Evolutionary conservation across 2,113 vertebrate species (phyloP).

Genomic region (Ophthalmolycus amberensis): DNA sequence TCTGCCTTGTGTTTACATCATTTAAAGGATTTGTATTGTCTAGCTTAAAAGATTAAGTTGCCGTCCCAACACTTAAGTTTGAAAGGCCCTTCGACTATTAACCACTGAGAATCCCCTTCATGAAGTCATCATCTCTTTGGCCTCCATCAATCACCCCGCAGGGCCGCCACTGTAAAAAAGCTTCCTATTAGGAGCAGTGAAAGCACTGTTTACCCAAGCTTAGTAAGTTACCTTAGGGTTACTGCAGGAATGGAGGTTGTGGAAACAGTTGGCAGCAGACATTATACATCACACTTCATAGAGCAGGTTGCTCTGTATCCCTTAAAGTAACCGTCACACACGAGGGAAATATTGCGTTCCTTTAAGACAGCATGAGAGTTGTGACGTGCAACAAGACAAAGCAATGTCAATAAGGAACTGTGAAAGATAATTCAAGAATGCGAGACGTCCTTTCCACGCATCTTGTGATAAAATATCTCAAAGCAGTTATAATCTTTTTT

Average conservation of each 20-base stretch:
- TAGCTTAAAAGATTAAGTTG: constrained; percentile 67
- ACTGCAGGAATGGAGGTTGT: constrained; percentile 54
- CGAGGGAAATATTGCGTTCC: not conserved
- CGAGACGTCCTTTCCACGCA: constrained; percentile 1
- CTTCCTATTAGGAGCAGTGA: constrained; percentile 65
- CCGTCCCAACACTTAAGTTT: constrained; percentile 54
- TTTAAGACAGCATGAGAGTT: constrained; percentile 8
- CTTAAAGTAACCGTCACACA: not conserved
- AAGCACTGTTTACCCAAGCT: constrained; percentile 71
- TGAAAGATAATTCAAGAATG: constrained; percentile 55
- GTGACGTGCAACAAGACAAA: constrained; percentile 22
- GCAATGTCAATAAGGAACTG: constrained; percentile 19
- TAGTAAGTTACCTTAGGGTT: constrained; percentile 61
- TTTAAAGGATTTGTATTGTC: constrained; percentile 67
- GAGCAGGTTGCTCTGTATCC: constrained; percentile 16
- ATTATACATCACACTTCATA: constrained; percentile 19
- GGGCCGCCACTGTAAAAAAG: constrained; percentile 68
- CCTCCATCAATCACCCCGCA: constrained; percentile 60
- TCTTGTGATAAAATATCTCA: not conserved
- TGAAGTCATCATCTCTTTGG: constrained; percentile 64
- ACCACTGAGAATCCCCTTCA: constrained; percentile 60
- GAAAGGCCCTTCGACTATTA: constrained; percentile 61
- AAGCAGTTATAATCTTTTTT: constrained; percentile 4
- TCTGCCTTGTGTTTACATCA: constrained; percentile 53
- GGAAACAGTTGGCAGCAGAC: constrained; percentile 45